These are phyloP conservation scores for Trissoscelio sp. DNA, from an alignment of 2,888 invertebrate species.

Conservation along the genomic window DNA sequence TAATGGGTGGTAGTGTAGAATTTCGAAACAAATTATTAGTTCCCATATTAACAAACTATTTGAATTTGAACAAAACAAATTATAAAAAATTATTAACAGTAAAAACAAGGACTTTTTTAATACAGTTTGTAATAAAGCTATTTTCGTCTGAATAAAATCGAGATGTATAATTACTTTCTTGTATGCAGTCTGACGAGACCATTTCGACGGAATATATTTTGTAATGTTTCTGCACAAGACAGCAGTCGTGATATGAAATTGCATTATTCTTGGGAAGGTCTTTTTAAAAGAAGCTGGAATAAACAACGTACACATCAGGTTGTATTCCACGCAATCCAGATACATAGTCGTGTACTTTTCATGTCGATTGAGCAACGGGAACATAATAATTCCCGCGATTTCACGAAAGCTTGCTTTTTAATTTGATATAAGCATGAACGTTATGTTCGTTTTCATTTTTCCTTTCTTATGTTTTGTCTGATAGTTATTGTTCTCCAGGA, in stretches of 20 bases:
- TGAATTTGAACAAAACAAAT: too few relatives aligned
- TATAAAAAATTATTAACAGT: too few relatives aligned
- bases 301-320: conserved; percentile 16
- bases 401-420: conserved; percentile 17
- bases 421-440: conserved; percentile 7
- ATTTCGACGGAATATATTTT: too few relatives aligned
- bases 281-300: conserved; percentile 13
- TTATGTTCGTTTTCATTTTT: background rate
- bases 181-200: too few relatives aligned
- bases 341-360: conserved; percentile 15
- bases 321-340: conserved; percentile 23
- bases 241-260: conserved; percentile 14
- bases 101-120: too few relatives aligned
- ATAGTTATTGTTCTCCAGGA: background rate
- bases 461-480: background rate
- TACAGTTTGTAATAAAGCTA: too few relatives aligned
- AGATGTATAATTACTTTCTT: background rate
- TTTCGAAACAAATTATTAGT: too few relatives aligned
- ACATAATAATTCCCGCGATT: conserved; percentile 27
- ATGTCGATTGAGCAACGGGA: conserved; percentile 20
- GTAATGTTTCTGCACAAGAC: background rate
- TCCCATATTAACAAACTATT: too few relatives aligned
- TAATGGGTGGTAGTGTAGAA: too few relatives aligned
- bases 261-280: background rate
- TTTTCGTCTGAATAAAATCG: too few relatives aligned